Base-by-base conservation (phyloP, 2,888 invertebrate genomes). In the Platycheirus albimanus region DNA sequence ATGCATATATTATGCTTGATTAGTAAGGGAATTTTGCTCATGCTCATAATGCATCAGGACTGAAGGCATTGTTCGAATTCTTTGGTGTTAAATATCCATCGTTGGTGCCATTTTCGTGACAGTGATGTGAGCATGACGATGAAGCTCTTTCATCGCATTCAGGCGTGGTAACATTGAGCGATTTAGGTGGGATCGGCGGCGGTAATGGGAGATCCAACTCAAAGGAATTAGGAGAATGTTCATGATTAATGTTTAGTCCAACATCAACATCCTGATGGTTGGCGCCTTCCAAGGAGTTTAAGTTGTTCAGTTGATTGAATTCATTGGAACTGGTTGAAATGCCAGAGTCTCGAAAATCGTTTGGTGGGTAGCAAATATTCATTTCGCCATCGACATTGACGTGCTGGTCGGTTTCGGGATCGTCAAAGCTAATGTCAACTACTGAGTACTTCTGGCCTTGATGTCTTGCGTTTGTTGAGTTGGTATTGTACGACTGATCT, bases 381-480 rank as follows among this genome's bases (percentile, higher is more conserved):
- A 89, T 79, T 63, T 89, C 88, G 7, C 85, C 86, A 5, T 87
- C 87, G 10, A 84, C 85, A 2, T 86, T 87, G 5, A 87, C 86
- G 43, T 89, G 88, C 11, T 87, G 86, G 45, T 90, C 91, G 2
- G 89, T 88, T 63, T 90, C 90, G 2, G 91, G 90, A 78, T 91
- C 92, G 47, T 92, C 92, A 79, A 92, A 87, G 85, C 92, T 91
- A 2, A 92, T 92, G 85, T 93, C 92, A 15, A 91, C 91, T 86
- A 90, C 84, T 0, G 91, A 92, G 85, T 91, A 92, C 75, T 91
- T 91, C 56, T 91, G 90, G 56, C 91, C 88, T 30, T 89, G 85
- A 3, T 75, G 80, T 41, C 70, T 41, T 24, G 70, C 63, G 10
- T 58, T 51, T 6, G 80, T 45, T 8, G 75, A 66, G 38, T 71